Percentiles rank a stretch among this genome's conserved stretches.
Conservation (phyloP, 2,888 invertebrate genomes). For the Caenorhabditis auriculariae region DNA sequence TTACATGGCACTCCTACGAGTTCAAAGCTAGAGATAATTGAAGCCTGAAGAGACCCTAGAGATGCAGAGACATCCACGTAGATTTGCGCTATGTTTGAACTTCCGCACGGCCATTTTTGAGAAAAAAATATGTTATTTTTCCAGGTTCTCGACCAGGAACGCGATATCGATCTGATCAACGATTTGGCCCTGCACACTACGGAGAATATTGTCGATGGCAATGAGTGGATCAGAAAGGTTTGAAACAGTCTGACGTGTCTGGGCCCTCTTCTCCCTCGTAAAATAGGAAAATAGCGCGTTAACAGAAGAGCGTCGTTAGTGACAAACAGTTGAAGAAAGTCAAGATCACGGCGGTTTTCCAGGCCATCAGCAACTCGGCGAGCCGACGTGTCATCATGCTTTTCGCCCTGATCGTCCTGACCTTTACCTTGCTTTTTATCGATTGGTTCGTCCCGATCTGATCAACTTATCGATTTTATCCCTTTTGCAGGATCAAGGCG, state of each 20-base stretch:
- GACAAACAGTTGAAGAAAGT: not conserved
- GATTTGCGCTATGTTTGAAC: too few species aligned
- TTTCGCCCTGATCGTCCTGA: constrained; percentile 91
- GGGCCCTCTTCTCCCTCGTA: not conserved
- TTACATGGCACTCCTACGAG: too few species aligned
- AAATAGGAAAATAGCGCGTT: not conserved
- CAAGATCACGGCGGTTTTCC: constrained; percentile 33
- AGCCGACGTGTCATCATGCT: constrained; percentile 89
- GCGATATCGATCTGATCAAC: constrained; percentile 85
- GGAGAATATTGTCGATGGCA: constrained; percentile 92
- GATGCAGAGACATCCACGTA: too few species aligned
- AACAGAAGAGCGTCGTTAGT: too few species aligned
- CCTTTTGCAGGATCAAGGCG: too few species aligned
- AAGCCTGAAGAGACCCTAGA: too few species aligned
- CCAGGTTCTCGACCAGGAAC: constrained; percentile 72
- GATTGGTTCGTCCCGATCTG: constrained; percentile 97
- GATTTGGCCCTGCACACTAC: constrained; percentile 86
- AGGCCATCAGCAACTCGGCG: constrained; percentile 94
- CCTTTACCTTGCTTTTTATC: constrained; percentile 89
- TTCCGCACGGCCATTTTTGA: too few species aligned
- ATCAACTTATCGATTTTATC: too few species aligned
- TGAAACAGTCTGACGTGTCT: not conserved
- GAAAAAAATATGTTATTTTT: constrained; percentile 2
- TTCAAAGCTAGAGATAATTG: too few species aligned
- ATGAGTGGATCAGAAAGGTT: constrained; percentile 87